Evolutionary conservation across 2,888 invertebrate genomes (phyloP), one percentile per base, ranked within the genome.

Genomic region (Neoaliturus tenellus): DNA sequence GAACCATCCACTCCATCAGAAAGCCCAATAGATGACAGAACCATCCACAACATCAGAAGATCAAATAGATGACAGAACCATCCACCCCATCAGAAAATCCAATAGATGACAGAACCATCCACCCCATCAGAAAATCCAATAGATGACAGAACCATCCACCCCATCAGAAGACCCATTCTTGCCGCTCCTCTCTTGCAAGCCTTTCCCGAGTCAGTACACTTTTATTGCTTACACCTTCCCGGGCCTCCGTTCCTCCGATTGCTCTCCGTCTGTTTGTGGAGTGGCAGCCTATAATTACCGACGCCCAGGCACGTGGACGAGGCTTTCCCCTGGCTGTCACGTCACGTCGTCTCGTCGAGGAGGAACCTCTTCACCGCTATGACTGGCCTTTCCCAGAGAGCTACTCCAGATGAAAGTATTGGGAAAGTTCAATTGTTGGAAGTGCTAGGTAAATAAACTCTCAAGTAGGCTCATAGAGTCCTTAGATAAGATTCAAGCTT

Each of bases 381-480:
- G 62, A 62, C 62, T 62, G 62, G 62, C 62, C 62, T 62, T 62
- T 62, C 62, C 25, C 62, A 62, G 62, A 62, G 62, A 6, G 6
- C 55, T 55, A 8, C 25, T 55, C 23, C 17, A 5, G 62, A 28
- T 28, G 62, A 62, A 62, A 62, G 62, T 62, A 62, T 62, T 31
- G 62, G 62, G 62, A 62, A 62, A 62, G 62, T 62, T 62, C 28
- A 62, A 62, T 62, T 31, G 62, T 14, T 62, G 62, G 12, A 28
- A 55, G 25, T 55, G 55, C 55, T 55, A 23, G 55, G 25, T 62
- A 62, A 62, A 62, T 62, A n/a, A n/a, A 62, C 62, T 62, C 10
- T 25, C 51, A 51, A 20, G 51, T 51, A 51, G 51, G 20, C 20
- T 48, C 14, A 6, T 39, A 12, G 6, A 6, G 39, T 12, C 39